Evolutionary conservation across 2,888 invertebrate genomes (phyloP).

Genomic region (Cynaeus angustus): DNA sequence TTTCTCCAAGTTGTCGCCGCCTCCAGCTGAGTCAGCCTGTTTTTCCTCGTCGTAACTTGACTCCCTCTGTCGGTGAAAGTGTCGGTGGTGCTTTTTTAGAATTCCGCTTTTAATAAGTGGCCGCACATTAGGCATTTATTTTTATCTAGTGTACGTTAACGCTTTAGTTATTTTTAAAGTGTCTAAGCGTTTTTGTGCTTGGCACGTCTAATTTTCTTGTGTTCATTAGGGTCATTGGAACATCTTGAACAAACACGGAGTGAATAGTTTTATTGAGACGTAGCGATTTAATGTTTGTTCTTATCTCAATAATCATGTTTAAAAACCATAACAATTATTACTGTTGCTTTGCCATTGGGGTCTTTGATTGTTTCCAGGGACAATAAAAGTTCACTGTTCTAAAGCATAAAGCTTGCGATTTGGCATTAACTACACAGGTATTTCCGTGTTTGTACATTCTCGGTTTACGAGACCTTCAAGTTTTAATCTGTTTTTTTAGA

Average conservation of each 20-base stretch:
- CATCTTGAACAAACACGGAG: slow-evolving; percentile 8
- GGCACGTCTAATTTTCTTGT: slow-evolving; percentile 54
- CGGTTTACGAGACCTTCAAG: slow-evolving; percentile 49
- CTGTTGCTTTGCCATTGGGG: slow-evolving; percentile 49
- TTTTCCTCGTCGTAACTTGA: slow-evolving; percentile 12
- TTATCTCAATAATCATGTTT: slow-evolving; percentile 45
- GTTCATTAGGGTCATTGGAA: slow-evolving; percentile 60
- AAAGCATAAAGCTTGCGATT: slow-evolving; percentile 53
- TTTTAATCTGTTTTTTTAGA: slow-evolving; percentile 35
- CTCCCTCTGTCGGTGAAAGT: slow-evolving; percentile 18
- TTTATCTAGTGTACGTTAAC: slow-evolving; percentile 46
- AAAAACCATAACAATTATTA: slow-evolving; percentile 47
- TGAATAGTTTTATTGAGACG: slow-evolving; percentile 25
- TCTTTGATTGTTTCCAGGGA: slow-evolving; percentile 59
- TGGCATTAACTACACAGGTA: slow-evolving; percentile 45
- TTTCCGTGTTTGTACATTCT: slow-evolving; percentile 56
- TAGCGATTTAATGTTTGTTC: slow-evolving; percentile 33
- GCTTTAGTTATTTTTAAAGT: slow-evolving; percentile 53
- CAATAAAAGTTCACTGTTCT: slow-evolving; percentile 59
- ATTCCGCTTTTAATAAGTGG: slow-evolving; percentile 29
- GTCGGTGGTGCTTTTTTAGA: slow-evolving; percentile 29
- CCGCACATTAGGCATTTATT: slow-evolving; percentile 45
- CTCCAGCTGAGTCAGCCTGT: neutral
- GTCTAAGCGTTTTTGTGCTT: slow-evolving; percentile 50
- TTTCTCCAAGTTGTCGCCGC: slow-evolving; percentile 2